A percentile compares a stretch with the other conserved stretches of the same genome.
These are phyloP conservation scores for Catamblyrhynchus diadema DNA, from an alignment of 2,797 vertebrate genomes.

Conservation along the genomic window DNA sequence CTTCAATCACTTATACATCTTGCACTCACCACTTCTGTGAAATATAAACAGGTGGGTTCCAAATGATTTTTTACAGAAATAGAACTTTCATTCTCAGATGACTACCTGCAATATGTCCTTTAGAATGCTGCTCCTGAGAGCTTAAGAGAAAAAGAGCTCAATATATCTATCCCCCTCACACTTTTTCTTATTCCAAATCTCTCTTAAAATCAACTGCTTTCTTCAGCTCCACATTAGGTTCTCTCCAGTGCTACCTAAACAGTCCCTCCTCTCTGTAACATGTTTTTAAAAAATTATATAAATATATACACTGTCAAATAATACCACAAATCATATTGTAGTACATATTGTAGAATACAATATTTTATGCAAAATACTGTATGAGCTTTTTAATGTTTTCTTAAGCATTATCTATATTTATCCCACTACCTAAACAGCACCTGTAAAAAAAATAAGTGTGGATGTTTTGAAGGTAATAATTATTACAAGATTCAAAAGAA, in stretches of 20 bases:
- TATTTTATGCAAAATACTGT: background rate
- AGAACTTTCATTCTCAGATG: slow-evolving; percentile 8
- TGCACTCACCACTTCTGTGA: background rate
- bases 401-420: background rate
- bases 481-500: background rate
- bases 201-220: background rate
- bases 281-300: background rate
- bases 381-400: background rate
- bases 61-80: slow-evolving; percentile 44
- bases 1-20: slow-evolving; percentile 24
- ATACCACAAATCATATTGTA: background rate
- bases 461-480: background rate
- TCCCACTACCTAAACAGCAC: background rate
- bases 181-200: background rate
- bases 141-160: background rate
- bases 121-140: background rate
- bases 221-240: background rate
- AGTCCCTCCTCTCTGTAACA: background rate
- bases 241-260: background rate
- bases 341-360: background rate
- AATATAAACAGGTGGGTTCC: slow-evolving; percentile 53
- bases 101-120: slow-evolving; percentile 20
- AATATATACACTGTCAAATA: background rate
- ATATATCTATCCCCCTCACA: background rate
- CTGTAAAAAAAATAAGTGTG: background rate